Base-by-base conservation (phyloP, 1,140 invertebrate species). In the Oscheius sp. region DNA sequence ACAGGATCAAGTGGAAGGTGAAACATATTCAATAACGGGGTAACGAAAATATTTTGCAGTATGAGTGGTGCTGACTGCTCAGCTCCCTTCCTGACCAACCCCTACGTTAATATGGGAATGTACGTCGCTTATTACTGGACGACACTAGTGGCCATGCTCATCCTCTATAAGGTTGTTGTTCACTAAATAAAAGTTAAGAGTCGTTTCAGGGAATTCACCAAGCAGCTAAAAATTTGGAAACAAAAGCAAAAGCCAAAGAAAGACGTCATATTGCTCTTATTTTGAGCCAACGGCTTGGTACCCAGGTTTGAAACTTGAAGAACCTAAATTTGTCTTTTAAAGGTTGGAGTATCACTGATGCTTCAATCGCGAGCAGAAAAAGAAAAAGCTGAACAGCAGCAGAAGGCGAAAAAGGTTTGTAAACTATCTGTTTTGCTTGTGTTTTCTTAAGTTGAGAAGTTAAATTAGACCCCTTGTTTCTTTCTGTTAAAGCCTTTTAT, bases 91-190 rank as follows among this genome's bases (percentile, higher is more conserved):
- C 64, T 83, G 20, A 66, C 80, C 18, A 83, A 83, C 77, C 82
- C 82, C n/a, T 84, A 78, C 65, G 82, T 83, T 23, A 83, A 83
- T 58, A 84, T 84, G 82, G 73, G 77, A 13, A 84, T 84, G 80
- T 83, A 83, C 69, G 72, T 83, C 10, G 82, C 76, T 7, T 83
- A 83, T 68, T 83, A 83, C 45, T 83, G 82, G 82, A 84, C 82
- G 20, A 83, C 82, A 23, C 49, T 83, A 4, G 70, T 83, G 7
- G 82, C 82, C 1, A 83, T 83, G 82, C 75, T 84, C 2, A 84
- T 83, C 36, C 71, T 83, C 26, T 83, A 83, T 64, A 82, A 83
- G 76, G 81, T 82, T 46, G 20, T 20, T 63, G 55, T 62, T 45
- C 46, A 3, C 52, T 42, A 36, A 69, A 26, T 34, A 42, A 42